Conservation (phyloP, 2,888 invertebrate genomes). For the Abrostola triplasia region DNA sequence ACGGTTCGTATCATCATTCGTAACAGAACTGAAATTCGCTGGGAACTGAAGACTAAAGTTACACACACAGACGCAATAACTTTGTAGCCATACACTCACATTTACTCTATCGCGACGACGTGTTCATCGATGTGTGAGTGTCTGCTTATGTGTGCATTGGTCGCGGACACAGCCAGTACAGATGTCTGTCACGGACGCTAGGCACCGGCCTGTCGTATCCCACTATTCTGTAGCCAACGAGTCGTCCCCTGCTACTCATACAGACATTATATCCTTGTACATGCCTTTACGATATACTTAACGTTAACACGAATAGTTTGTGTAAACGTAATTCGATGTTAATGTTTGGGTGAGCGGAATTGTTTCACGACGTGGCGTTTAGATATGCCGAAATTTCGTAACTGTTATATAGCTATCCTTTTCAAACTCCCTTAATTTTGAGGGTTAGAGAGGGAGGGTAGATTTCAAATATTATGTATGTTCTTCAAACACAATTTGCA, state of each 20-base stretch:
- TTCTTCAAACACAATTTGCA: slow-evolving; percentile 48
- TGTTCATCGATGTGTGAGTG: not conserved
- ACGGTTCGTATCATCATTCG: slow-evolving; percentile 57
- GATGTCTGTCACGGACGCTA: slow-evolving; percentile 43
- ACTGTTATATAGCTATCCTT: slow-evolving; percentile 31
- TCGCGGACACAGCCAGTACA: slow-evolving; percentile 16
- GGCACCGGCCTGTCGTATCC: slow-evolving; percentile 38
- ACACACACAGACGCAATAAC: slow-evolving; percentile 26
- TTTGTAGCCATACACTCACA: slow-evolving; percentile 13
- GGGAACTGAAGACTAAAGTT: slow-evolving; percentile 28
- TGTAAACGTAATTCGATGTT: slow-evolving; percentile 53
- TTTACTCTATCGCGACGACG: not conserved
- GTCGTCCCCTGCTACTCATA: slow-evolving; percentile 58
- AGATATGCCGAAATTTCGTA: slow-evolving; percentile 50
- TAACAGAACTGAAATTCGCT: slow-evolving; percentile 41
- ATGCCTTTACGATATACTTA: slow-evolving; percentile 59
- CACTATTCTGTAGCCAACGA: slow-evolving; percentile 46
- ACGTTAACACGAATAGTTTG: slow-evolving; percentile 58
- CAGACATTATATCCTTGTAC: slow-evolving; percentile 47
- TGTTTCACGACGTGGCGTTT: slow-evolving; percentile 53
- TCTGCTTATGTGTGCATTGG: slow-evolving; percentile 15
- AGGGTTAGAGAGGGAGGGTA: slow-evolving; percentile 22
- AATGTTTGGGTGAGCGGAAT: slow-evolving; percentile 55
- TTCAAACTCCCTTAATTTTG: slow-evolving; percentile 16
- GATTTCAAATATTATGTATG: slow-evolving; percentile 44